Percentiles rank a stretch among this genome's conserved stretches.
Evolutionary conservation across 1,140 invertebrate species (phyloP).

Genomic region (Megathymus violae): DNA sequence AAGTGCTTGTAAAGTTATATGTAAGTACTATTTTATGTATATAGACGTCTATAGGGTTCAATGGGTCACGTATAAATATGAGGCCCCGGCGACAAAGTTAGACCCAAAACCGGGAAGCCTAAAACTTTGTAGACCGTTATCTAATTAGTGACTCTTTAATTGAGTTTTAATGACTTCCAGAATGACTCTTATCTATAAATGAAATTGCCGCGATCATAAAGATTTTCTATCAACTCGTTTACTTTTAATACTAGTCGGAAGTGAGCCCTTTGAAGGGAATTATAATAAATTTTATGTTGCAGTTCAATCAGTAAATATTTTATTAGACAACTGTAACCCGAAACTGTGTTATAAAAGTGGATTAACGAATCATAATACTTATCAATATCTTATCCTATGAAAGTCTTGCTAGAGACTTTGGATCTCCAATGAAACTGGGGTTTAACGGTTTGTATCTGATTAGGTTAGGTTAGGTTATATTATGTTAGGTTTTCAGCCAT

Average conservation of each 20-base stretch:
- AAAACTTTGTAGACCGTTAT: neutral
- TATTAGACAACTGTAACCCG: constrained; percentile 10
- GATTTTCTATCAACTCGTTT: constrained; percentile 1
- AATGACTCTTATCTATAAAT: constrained; percentile 1
- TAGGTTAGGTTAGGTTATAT: too few species aligned
- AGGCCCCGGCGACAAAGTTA: neutral
- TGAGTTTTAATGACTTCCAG: constrained; percentile 9
- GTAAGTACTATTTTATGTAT: too few species aligned
- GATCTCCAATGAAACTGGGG: too few species aligned
- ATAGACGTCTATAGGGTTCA: too few species aligned
- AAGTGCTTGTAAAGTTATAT: too few species aligned
- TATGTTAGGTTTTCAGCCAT: too few species aligned
- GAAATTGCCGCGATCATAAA: constrained; percentile 15
- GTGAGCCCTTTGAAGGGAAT: neutral
- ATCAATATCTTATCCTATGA: too few species aligned
- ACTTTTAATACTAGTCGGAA: constrained; percentile 3
- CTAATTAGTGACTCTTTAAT: neutral
- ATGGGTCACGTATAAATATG: too few species aligned
- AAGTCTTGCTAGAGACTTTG: too few species aligned
- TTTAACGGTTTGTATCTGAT: too few species aligned
- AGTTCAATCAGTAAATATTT: constrained; percentile 18
- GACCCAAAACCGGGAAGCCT: neutral
- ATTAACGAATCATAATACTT: constrained; percentile 10
- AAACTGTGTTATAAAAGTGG: constrained; percentile 7
- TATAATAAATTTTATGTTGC: constrained; percentile 17